Evolutionary conservation across 2,888 invertebrate genomes (phyloP).

Genomic region (Mycalesis mineus): DNA sequence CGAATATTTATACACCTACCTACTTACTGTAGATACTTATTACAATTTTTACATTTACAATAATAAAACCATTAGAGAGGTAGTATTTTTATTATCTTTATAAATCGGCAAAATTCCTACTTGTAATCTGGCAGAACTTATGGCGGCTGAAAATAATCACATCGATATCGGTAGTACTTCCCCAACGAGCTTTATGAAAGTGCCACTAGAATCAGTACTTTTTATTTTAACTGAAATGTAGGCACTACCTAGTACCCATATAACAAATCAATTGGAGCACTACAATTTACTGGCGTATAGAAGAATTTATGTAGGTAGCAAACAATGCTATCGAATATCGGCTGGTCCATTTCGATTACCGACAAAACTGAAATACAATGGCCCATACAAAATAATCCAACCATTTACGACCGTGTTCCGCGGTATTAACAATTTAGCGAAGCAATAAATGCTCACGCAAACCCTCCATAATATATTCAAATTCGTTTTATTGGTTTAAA

Average conservation of each 20-base stretch:
- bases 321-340: constrained; percentile 23
- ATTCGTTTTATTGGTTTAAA: constrained; percentile 46
- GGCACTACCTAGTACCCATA: not conserved
- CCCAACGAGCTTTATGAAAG: no score
- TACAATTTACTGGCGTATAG: constrained; percentile 16
- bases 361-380: constrained; percentile 27
- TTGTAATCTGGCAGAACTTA: no score
- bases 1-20: no score
- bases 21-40: no score
- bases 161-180: no score
- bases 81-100: no score
- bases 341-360: constrained; percentile 20
- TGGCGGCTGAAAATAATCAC: no score
- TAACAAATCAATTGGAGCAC: not conserved
- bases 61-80: no score
- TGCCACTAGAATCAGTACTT: no score
- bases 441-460: constrained; percentile 60
- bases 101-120: no score
- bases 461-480: constrained; percentile 49
- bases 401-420: constrained; percentile 61
- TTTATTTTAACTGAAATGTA: not conserved
- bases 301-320: constrained; percentile 18
- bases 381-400: constrained; percentile 44
- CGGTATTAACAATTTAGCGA: constrained; percentile 63
- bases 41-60: no score